Evolutionary conservation across 1,140 invertebrate genomes (phyloP).

Genomic region (Sinonovacula constricta): DNA sequence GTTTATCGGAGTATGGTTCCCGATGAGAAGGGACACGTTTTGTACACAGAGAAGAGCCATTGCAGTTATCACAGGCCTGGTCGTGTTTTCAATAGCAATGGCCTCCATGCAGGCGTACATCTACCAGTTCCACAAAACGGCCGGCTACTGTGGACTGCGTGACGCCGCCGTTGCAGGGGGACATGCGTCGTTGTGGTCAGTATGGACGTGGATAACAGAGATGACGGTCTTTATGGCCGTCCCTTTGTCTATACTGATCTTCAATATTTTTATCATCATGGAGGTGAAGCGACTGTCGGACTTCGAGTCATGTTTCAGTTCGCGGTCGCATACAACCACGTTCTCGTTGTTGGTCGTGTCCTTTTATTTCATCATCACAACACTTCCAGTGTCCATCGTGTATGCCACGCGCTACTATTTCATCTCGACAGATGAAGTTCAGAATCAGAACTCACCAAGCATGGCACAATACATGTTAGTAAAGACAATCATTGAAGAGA

Average conservation of each 20-base stretch:
- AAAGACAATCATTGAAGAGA: slow-evolving; percentile 65
- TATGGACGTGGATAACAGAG: slow-evolving; percentile 70
- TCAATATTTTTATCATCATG: slow-evolving; percentile 67
- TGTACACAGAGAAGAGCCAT: slow-evolving; percentile 88
- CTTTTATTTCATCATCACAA: slow-evolving; percentile 72
- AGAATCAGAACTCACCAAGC: slow-evolving; percentile 49
- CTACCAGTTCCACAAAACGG: slow-evolving; percentile 62
- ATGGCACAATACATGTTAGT: slow-evolving; percentile 56
- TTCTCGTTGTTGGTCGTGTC: slow-evolving; percentile 71
- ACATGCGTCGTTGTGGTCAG: slow-evolving; percentile 56
- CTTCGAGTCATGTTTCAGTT: slow-evolving; percentile 16
- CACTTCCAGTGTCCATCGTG: slow-evolving; percentile 69
- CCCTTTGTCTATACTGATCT: slow-evolving; percentile 62
- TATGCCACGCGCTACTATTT: slow-evolving; percentile 60
- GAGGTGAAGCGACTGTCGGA: slow-evolving; percentile 47
- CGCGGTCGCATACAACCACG: slow-evolving; percentile 58
- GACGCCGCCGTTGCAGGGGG: slow-evolving; percentile 39
- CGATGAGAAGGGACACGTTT: slow-evolving; percentile 86
- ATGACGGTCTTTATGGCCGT: slow-evolving; percentile 66
- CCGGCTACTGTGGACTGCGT: slow-evolving; percentile 60
- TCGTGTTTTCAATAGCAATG: slow-evolving; percentile 54
- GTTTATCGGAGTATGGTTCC: slow-evolving; percentile 96
- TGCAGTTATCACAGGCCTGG: slow-evolving; percentile 79
- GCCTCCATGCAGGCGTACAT: slow-evolving; percentile 69
- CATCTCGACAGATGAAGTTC: slow-evolving; percentile 28